Evolutionary conservation across 2,888 invertebrate genomes (phyloP).

Genomic region (Oligia strigilis): DNA sequence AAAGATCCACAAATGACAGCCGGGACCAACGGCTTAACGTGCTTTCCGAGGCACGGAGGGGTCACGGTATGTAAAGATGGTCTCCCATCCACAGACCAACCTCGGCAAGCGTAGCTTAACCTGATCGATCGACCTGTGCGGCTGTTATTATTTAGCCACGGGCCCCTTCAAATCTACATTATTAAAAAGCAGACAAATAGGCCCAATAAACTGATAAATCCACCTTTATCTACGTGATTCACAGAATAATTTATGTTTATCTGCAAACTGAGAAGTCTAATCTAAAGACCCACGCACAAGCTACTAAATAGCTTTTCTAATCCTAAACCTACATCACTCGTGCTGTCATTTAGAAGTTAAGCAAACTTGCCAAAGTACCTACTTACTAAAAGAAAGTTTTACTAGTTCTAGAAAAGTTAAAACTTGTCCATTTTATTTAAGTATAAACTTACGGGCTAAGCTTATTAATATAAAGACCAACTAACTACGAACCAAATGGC

Average conservation of each 20-base stretch:
- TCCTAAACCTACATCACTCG: constrained; percentile 39
- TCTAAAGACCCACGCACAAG: neutral
- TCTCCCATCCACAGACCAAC: no score
- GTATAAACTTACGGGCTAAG: constrained; percentile 15
- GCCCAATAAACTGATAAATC: neutral
- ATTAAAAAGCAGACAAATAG: neutral
- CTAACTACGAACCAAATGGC: no score
- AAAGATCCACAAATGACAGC: no score
- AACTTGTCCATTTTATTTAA: constrained; percentile 43
- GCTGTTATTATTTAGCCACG: no score
- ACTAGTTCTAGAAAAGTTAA: constrained; percentile 2
- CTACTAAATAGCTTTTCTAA: constrained; percentile 8
- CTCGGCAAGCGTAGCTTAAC: no score
- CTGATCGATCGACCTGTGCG: no score
- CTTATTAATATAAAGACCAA: no score
- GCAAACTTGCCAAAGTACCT: constrained; percentile 23
- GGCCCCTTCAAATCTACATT: neutral
- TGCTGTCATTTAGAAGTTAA: constrained; percentile 33
- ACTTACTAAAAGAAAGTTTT: constrained; percentile 26
- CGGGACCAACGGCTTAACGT: no score
- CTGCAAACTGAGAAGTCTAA: neutral
- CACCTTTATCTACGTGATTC: no score
- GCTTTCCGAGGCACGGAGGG: no score
- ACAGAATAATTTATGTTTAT: neutral
- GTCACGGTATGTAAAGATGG: no score